A percentile compares a stretch with the other conserved stretches of the same genome.
Conservation (phyloP, 1,140 invertebrate species). For the Conopomorpha cramerella region DNA sequence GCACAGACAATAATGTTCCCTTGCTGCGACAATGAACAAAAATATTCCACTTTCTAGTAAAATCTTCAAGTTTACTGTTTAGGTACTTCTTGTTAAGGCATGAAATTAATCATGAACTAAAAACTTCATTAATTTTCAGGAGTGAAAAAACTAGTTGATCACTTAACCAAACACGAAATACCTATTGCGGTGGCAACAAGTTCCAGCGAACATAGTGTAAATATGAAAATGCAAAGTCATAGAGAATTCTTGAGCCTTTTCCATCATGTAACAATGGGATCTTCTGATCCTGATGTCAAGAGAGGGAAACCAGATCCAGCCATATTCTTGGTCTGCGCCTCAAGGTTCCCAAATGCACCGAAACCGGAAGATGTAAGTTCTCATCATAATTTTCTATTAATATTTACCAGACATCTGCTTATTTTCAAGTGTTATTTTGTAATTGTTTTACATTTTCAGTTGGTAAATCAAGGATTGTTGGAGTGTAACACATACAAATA, state of each 20-base stretch:
- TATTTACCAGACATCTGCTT: too few relatives aligned
- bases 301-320: slow-evolving; percentile 80
- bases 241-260: slow-evolving; percentile 67
- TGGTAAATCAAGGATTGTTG: too few relatives aligned
- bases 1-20: too few relatives aligned
- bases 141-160: slow-evolving; percentile 68
- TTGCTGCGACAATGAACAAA: too few relatives aligned
- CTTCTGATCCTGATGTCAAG: slow-evolving; percentile 76
- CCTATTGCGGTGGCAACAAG: slow-evolving; percentile 78
- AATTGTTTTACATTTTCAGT: too few relatives aligned
- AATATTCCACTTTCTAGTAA: too few relatives aligned
- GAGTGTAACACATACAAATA: too few relatives aligned
- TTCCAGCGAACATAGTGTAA: slow-evolving; percentile 64
- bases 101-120: too few relatives aligned
- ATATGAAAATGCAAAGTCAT: slow-evolving; percentile 69
- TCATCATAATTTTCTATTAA: too few relatives aligned
- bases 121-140: slow-evolving; percentile 60
- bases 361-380: slow-evolving; percentile 53
- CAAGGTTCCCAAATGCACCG: slow-evolving; percentile 67
- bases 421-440: too few relatives aligned
- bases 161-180: slow-evolving; percentile 67
- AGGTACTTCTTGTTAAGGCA: too few relatives aligned
- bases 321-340: slow-evolving; percentile 75
- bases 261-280: slow-evolving; percentile 69
- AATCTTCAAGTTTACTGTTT: too few relatives aligned